Conservation (phyloP, 2,797 vertebrate genomes). For the Tarsius wallacei region DNA sequence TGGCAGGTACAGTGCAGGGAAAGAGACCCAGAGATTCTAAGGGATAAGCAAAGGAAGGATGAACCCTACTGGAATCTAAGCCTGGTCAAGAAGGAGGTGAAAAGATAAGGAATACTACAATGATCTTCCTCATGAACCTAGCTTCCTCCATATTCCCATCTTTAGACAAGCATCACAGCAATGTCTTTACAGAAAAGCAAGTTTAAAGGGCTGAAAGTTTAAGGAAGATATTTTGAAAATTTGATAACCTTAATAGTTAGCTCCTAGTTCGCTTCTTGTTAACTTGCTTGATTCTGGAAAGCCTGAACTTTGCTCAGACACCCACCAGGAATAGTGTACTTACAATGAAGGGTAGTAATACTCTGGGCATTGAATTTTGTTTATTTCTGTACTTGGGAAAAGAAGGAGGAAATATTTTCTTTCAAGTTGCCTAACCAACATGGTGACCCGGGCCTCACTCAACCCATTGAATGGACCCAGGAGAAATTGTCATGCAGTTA, state of each 20-base stretch:
- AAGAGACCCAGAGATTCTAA: neutral
- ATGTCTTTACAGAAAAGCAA: neutral
- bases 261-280: neutral
- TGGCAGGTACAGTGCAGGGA: neutral
- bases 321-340: neutral
- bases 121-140: neutral
- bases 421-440: neutral
- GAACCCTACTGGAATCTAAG: neutral
- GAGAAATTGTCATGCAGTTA: neutral
- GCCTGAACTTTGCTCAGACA: neutral
- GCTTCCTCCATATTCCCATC: neutral
- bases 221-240: neutral
- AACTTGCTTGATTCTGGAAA: slow-evolving; percentile 18
- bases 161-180: neutral
- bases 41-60: neutral
- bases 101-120: neutral
- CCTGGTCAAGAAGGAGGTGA: neutral
- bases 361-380: neutral
- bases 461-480: neutral
- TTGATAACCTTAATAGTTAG: neutral
- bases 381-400: neutral
- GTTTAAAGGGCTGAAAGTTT: neutral
- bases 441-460: neutral
- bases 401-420: neutral
- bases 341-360: neutral